A percentile compares a stretch with the other conserved stretches of the same genome.
Conservation (phyloP, 2,113 vertebrate species). For the Lontra canadensis region DNA sequence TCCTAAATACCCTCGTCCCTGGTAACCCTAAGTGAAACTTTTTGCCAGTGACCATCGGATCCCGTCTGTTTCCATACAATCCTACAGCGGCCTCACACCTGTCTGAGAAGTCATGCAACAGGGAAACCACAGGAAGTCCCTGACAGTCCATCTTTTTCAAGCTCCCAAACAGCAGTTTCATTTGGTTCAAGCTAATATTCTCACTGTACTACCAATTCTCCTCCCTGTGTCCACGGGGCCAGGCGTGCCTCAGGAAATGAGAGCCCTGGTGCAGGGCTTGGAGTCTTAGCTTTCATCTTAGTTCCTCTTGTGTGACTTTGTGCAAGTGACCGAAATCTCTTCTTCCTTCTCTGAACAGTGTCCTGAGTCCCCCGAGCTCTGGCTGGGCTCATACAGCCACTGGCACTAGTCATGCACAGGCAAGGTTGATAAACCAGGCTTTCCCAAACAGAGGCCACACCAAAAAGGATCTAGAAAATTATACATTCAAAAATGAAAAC, state of each 20-base stretch:
- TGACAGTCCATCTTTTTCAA: rapidly evolving
- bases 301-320: neutral
- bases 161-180: neutral
- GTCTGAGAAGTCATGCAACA: neutral
- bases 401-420: neutral
- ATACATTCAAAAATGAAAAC: neutral
- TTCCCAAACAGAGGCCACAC: neutral
- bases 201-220: rapidly evolving
- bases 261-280: rapidly evolving
- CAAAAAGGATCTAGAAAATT: neutral
- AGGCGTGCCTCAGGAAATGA: rapidly evolving
- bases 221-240: rapidly evolving
- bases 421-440: neutral
- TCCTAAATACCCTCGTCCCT: neutral
- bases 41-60: neutral
- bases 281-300: rapidly evolving
- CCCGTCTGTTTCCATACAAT: neutral
- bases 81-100: neutral
- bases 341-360: neutral
- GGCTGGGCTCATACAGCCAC: too few species aligned
- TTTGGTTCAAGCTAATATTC: neutral
- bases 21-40: too few species aligned
- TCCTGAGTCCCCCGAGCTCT: neutral
- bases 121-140: neutral
- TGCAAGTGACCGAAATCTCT: neutral